Evolutionary conservation across 2,888 invertebrate species (phyloP), one percentile per base, ranked within the genome.

Genomic region (Agrotis clavis): DNA sequence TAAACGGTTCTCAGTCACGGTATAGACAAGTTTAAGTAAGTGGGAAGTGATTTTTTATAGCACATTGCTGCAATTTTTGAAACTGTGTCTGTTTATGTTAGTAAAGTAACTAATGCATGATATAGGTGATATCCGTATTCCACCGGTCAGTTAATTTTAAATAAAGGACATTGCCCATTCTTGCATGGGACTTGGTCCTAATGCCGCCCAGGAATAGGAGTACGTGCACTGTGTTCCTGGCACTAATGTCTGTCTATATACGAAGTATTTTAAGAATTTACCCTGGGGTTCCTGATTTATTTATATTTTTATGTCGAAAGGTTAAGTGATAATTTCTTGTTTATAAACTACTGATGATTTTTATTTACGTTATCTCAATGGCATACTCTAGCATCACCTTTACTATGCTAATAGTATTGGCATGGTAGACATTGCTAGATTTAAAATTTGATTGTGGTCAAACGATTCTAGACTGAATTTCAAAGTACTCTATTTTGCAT

Each of bases 401-500:
- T 62, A 45, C 19, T 53, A 48, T 62, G 19, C 45, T 21, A 62
- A 30, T 73, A 57, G 6, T 63, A 71, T 72, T 54, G 25, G 35
- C 62, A n/a, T 61, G 68, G 56, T 57, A 66, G 53, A 51, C 64
- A 72, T 64, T 53, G 48, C 47, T 64, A 61, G 64, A 69, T 77
- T 73, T 47, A 62, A 68, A 79, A 62, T 69, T 69, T 60, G 18
- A 57, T 56, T 69, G 64, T 71, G 76, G 69, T 69, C 62, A 70
- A 81, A 72, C 56, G 67, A 47, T 16, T 68, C 57, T 73, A 63
- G 64, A 75, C 64, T 80, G 82, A 82, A 82, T 80, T 81, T 81
- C 71, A 77, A 85, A 79, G 68, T 64, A 70, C 57, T 48, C 70
- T 74, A 71, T 70, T 86, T 84, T 71, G 57, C 84, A 85, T 86